phyloP scores from a whole-genome alignment of 2,888 invertebrate genomes.

The Tanypteryx hageni region DNA sequence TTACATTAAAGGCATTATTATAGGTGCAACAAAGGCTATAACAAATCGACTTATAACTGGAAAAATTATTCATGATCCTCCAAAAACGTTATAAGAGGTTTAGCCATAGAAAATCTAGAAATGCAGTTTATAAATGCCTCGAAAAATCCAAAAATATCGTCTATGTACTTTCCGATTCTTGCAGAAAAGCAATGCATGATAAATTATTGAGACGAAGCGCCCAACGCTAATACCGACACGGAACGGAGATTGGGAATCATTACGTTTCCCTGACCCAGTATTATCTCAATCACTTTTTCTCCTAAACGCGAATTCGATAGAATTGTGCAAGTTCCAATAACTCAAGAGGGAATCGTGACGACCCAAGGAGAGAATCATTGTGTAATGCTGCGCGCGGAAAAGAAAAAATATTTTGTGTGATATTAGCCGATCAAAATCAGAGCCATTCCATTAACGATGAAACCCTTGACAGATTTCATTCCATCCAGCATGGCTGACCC shows the following conservation, averaged over 20 bases:
- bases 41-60: too few species aligned
- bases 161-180: too few species aligned
- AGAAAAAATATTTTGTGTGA: neutral
- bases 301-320: neutral
- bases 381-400: neutral
- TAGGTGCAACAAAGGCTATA: too few species aligned
- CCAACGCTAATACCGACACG: too few species aligned
- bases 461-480: neutral
- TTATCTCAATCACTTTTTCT: neutral
- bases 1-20: too few species aligned
- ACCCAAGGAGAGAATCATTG: neutral
- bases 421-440: neutral
- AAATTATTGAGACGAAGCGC: too few species aligned
- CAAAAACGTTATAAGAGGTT: too few species aligned
- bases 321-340: neutral
- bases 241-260: neutral
- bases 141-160: too few species aligned
- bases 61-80: too few species aligned
- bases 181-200: too few species aligned
- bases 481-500: neutral
- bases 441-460: neutral
- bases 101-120: too few species aligned
- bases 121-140: too few species aligned
- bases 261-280: neutral
- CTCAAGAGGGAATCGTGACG: neutral